Percentiles rank a stretch among this genome's conserved stretches.
Conservation (phyloP, 2,888 invertebrate species). For the Eristalis pertinax region DNA sequence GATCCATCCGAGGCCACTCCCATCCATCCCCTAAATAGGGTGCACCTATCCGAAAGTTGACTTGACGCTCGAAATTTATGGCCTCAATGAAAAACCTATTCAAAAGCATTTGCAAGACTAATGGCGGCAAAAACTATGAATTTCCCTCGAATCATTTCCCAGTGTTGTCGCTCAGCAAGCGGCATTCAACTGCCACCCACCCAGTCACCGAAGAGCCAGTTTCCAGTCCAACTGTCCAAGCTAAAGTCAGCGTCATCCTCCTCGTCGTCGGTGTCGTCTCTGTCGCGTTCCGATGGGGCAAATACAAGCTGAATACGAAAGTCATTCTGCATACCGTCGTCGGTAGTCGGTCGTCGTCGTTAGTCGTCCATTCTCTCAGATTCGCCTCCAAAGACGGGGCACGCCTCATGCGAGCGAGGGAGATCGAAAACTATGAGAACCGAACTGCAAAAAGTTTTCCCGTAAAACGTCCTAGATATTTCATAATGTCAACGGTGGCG, state of each 20-base stretch:
- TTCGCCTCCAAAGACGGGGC: background rate
- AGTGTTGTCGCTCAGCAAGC: constrained; percentile 66
- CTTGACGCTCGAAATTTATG: constrained; percentile 50
- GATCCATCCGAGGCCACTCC: constrained; percentile 1
- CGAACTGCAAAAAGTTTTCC: constrained; percentile 61
- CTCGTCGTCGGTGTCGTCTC: constrained; percentile 42
- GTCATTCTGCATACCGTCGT: constrained; percentile 55
- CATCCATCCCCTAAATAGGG: background rate
- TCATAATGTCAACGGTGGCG: constrained; percentile 68
- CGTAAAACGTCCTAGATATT: constrained; percentile 61
- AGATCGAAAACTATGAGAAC: constrained; percentile 28
- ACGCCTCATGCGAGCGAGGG: background rate
- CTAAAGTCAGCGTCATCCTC: constrained; percentile 14
- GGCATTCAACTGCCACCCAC: constrained; percentile 24
- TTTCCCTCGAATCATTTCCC: constrained; percentile 56
- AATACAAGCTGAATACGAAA: constrained; percentile 54
- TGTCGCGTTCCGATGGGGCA: constrained; percentile 55
- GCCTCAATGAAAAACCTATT: constrained; percentile 65
- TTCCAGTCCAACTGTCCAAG: background rate
- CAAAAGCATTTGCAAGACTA: constrained; percentile 66
- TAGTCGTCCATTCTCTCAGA: background rate
- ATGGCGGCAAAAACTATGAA: constrained; percentile 60
- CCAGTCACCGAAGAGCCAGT: constrained; percentile 1
- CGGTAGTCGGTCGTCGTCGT: background rate
- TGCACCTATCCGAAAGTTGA: constrained; percentile 41